Base-by-base conservation (phyloP, 1,140 invertebrate species). In the Habropoda laboriosa region DNA sequence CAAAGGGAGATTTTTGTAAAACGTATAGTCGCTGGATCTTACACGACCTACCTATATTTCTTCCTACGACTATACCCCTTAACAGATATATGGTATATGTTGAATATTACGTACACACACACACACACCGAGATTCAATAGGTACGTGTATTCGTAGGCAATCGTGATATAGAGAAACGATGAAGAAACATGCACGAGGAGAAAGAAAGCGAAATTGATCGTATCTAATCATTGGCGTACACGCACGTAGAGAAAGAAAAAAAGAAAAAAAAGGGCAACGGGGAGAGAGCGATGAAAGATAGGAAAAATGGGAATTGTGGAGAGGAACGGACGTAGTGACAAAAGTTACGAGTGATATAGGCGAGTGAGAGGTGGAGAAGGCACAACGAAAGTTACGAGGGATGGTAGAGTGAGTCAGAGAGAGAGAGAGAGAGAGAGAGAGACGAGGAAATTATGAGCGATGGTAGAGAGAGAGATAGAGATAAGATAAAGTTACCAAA, bases 191-290 rank as follows among this genome's bases (percentile, higher is more conserved):
- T n/a, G 40, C n/a, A 47, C 6, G 13, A 16, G 7, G 21, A 51
- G 42, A 58, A 27, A 38, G 32, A 75, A 47, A 61, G 49, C 42
- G 49, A 66, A 76, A 76, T 32, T 24, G 49, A 53, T 55, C 10
- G 24, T 38, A 51, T 38, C 49, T 35, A 35, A 10, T 42, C 10
- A 24, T 64, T 27, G n/a, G 35, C 16, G 55, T 55, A 18, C n/a
- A 18, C 6, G 8, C 21, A 35, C 16, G 55, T n/a, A n/a, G n/a
- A n/a, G n/a, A n/a, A n/a, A n/a, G n/a, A n/a, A n/a, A n/a, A n/a
- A n/a, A n/a, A n/a, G n/a, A n/a, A n/a, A n/a, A n/a, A n/a, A n/a
- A n/a, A n/a, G n/a, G n/a, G n/a, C n/a, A n/a, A n/a, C n/a, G n/a
- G n/a, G n/a, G n/a, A n/a, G n/a, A n/a, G n/a, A n/a, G n/a, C n/a